Conservation (phyloP, 1,140 invertebrate genomes). For the Calliopsis andreniformis region DNA sequence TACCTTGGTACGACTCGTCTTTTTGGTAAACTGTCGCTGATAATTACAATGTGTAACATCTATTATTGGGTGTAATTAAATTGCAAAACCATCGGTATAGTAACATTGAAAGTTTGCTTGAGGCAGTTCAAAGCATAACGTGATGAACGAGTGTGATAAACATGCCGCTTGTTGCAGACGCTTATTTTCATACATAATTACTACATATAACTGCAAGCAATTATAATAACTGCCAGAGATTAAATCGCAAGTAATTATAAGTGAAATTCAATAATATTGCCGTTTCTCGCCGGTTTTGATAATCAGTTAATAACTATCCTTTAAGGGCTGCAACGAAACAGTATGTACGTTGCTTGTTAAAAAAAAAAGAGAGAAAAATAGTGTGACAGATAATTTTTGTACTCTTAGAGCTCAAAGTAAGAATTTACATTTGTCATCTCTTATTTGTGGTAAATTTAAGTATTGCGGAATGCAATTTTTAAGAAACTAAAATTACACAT, state of each 20-base stretch:
- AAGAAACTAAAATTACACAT: no score
- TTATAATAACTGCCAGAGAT: conserved; percentile 13
- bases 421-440: no score
- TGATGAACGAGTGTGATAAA: conserved; percentile 30
- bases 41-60: conserved; percentile 35
- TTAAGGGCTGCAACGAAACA: no score
- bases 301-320: not conserved
- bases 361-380: no score
- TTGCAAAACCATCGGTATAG: conserved; percentile 31
- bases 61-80: conserved; percentile 30
- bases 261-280: conserved; percentile 13
- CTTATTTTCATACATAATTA: conserved; percentile 2
- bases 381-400: no score
- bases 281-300: not conserved
- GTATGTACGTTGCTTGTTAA: not conserved
- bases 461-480: no score
- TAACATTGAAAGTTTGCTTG: conserved; percentile 1
- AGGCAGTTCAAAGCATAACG: conserved; percentile 7
- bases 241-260: not conserved
- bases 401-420: no score
- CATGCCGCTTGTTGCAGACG: not conserved
- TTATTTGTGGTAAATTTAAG: no score
- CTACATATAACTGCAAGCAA: conserved; percentile 24
- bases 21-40: conserved; percentile 25
- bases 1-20: conserved; percentile 1